Base-by-base conservation (phyloP, 2,113 vertebrate genomes). In the Garra rufa region DNA sequence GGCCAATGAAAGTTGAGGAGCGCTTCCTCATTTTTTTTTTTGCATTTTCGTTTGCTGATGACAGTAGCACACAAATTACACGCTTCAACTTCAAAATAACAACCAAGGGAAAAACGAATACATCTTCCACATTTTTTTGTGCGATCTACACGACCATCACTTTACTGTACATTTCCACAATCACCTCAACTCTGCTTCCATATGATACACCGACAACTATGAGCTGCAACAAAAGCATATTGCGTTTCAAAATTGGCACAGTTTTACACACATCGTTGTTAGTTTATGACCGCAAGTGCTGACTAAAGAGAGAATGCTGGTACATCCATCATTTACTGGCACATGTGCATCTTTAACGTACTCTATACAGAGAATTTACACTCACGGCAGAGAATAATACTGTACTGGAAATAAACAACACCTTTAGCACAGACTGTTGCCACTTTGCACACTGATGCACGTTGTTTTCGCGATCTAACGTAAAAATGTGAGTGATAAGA, bases 161-260 rank as follows among this genome's bases (percentile, higher is more conserved):
- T 13, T 34, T 4, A 75, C 73, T 50, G 26, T 70, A 80, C 73
- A 82, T 61, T 52, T 70, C 34, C 61, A 17, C 3, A 69, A 85
- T 61, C 52, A 57, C 52, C 11, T 69, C 52, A 24, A 38, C 48
- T 65, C 75, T 67, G 30, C 28, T 30, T 24, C 59, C 63, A 17
- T 30, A 46, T 28, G 19, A 57, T 7, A 38, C 41, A 79, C 50
- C 48, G 4, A 80, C 76, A 28, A 65, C 65, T n/a, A 85, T 75
- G 59, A 69, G 30, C 85, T 38, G 52, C 81, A 83, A 82, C 76
- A 71, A 83, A 81, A 84, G 82, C 82, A 38, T 86, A 82, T 44
- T 76, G 84, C 87, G 71, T 26, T 69, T 83, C 11, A 44, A 74
- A 48, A 50, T 26, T 48, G 52, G 28, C 65, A 81, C 80, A 69